Conservation (phyloP, 2,888 invertebrate species). For the Mythimna vitellina region DNA sequence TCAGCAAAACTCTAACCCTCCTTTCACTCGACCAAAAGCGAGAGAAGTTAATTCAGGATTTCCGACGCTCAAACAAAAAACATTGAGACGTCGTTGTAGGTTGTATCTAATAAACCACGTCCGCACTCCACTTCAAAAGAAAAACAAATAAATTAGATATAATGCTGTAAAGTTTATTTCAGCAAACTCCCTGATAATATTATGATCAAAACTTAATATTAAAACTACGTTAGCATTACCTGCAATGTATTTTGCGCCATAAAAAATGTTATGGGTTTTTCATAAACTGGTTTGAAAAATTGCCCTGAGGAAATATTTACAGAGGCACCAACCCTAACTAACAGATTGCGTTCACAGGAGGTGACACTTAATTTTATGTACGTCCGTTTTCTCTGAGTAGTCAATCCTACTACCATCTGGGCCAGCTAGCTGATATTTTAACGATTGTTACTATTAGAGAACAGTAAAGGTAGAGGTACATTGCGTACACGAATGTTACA, state of each 20-base stretch:
- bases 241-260: neutral
- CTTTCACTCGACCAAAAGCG: too few species aligned
- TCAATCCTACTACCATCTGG: neutral
- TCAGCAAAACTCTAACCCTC: too few species aligned
- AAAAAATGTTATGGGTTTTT: neutral
- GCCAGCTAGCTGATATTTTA: neutral
- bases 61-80: too few species aligned
- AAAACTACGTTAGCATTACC: neutral
- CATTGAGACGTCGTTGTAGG: too few species aligned
- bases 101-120: too few species aligned
- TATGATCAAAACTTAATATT: neutral
- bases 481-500: too few species aligned
- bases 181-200: conserved; percentile 4
- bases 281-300: neutral
- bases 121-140: too few species aligned
- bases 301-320: neutral
- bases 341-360: neutral
- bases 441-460: too few species aligned
- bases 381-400: neutral
- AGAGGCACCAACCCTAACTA: neutral
- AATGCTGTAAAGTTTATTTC: conserved; percentile 10
- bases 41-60: too few species aligned
- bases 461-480: too few species aligned
- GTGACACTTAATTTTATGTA: neutral
- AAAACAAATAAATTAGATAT: neutral